Conservation (phyloP, 2,797 vertebrate genomes). For the Enteromius paludinosus region DNA sequence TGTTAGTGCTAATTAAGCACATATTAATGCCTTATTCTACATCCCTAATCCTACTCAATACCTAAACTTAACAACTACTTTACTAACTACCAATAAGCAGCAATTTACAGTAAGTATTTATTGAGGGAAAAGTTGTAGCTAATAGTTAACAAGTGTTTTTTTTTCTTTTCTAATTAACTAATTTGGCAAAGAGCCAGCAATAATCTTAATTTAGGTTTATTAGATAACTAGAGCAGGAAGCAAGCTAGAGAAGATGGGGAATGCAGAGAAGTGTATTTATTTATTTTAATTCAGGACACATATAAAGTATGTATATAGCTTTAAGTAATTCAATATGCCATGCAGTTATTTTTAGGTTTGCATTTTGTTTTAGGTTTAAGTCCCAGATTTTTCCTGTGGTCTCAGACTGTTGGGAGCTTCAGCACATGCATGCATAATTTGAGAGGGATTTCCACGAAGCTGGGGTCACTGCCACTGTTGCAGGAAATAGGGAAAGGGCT, state of each 20-base stretch:
- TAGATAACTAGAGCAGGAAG: not conserved
- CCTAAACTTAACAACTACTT: too few species aligned
- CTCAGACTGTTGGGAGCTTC: not conserved
- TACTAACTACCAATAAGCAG: too few species aligned
- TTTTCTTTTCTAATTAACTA: not conserved
- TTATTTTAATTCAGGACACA: not conserved
- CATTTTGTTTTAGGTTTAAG: not conserved
- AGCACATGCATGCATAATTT: conserved; percentile 22
- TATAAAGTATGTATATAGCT: not conserved
- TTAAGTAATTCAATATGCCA: not conserved
- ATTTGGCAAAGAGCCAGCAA: not conserved
- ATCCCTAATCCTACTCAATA: too few species aligned
- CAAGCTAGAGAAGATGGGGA: not conserved
- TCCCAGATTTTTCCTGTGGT: not conserved
- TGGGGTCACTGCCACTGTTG: conserved; percentile 17
- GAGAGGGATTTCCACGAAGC: conserved; percentile 33
- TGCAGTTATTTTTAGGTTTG: not conserved
- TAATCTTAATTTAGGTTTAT: not conserved
- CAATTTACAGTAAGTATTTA: too few species aligned
- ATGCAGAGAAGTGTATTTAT: not conserved
- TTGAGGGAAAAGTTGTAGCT: too few species aligned
- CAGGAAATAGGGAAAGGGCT: conserved; percentile 23
- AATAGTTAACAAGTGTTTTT: too few species aligned
- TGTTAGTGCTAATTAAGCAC: too few species aligned
- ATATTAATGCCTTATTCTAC: too few species aligned